Base-by-base conservation (phyloP, 2,888 invertebrate genomes). In the Caenorhabditis japonica region DNA sequence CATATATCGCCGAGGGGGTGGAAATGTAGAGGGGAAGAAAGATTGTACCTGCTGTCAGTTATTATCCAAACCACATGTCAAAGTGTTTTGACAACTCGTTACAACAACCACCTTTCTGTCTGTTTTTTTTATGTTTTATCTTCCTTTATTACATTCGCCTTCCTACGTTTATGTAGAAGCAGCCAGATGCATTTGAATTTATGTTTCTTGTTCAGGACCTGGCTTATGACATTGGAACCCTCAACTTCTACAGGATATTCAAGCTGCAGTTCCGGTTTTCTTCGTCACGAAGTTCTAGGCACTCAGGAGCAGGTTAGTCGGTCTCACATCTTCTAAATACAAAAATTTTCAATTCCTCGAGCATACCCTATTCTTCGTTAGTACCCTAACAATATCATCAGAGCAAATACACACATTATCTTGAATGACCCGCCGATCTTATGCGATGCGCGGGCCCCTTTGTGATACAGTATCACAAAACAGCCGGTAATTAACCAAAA, bases 11-110 rank as follows among this genome's bases (percentile, higher is more conserved):
- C 30, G 47, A 46, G 39, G 55, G 55, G 39, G 30, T 36, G 41
- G 47, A 52, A 30, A 46, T 33, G 27, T 44, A 17, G 17, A 33
- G 36, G 34, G 34, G 27, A 38, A 51, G 23, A 49, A 44, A 55
- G 51, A 58, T 62, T 52, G 52, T 73, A 73, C 73, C 73, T 73
- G 73, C 73, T 73, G 73, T 61, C 60, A 66, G 73, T 73, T 73
- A 73, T 73, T 60, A 73, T 73, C 66, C 73, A 61, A 73, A 73
- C 73, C 73, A 73, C 73, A 73, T 73, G 73, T 73, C 73, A 73
- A 60, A 60, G 59, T 73, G 66, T 73, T 73, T 73, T 73, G 66
- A 73, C 66, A 71, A 73, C 73, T 73, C 66, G 66, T 73, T 73
- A 59, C 59, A 59, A 59, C 59, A 59, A 68, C 59, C 59, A 68